Evolutionary conservation across 2,888 invertebrate species (phyloP).

Genomic region (Eledone cirrhosa): DNA sequence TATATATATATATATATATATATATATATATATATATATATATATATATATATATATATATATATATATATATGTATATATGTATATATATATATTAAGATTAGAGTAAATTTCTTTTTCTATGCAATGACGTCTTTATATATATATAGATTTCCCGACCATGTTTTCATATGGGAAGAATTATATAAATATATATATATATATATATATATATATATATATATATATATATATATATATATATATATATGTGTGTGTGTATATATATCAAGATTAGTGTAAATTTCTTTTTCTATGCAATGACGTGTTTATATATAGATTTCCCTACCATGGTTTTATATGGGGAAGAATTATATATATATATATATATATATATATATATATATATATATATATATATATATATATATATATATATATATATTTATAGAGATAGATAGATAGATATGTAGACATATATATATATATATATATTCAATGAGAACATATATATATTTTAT

Average conservation of each 20-base stretch:
- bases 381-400: constrained; percentile 6
- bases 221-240: constrained; percentile 6
- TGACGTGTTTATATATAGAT: no score
- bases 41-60: constrained; percentile 6
- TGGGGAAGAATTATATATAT: neutral
- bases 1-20: neutral
- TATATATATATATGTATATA: constrained; percentile 2
- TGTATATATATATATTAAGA: neutral
- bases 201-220: constrained; percentile 6
- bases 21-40: constrained; percentile 2
- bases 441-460: neutral
- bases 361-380: neutral
- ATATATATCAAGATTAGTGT: neutral
- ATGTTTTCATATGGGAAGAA: neutral
- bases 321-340: neutral
- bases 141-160: no score
- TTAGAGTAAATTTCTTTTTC: neutral
- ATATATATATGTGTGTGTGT: neutral
- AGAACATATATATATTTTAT: no score
- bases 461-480: no score
- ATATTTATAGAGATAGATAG: neutral
- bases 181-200: neutral
- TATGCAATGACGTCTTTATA: no score
- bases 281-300: neutral
- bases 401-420: constrained; percentile 6